A percentile compares a stretch with the other conserved stretches of the same genome.
Evolutionary conservation across 2,888 invertebrate species (phyloP).

Genomic region (Cremastobaeus sp.): DNA sequence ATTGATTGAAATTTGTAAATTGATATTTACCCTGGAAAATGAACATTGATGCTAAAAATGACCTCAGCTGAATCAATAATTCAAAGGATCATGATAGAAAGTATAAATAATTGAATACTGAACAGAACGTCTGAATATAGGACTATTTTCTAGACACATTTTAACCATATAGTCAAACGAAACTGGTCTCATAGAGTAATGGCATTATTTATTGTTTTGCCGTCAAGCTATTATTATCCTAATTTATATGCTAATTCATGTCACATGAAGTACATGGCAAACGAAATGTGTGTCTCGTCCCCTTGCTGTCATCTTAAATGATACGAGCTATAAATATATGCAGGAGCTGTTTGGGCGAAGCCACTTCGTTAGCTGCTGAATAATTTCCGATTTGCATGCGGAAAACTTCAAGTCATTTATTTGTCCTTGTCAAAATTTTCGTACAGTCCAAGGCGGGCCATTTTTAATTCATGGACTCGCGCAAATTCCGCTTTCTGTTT

Average conservation of each 20-base stretch:
- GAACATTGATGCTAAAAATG: too few relatives aligned
- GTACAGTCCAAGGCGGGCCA: too few relatives aligned
- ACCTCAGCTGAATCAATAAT: too few relatives aligned
- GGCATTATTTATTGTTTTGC: conserved; percentile 37
- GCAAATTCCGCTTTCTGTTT: too few relatives aligned
- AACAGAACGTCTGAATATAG: too few relatives aligned
- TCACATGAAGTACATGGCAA: conserved; percentile 30
- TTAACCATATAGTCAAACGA: conserved; percentile 8
- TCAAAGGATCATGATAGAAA: too few relatives aligned
- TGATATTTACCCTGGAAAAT: too few relatives aligned
- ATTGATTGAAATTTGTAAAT: too few relatives aligned
- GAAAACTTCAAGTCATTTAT: conserved; percentile 9
- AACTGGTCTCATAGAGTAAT: conserved; percentile 2
- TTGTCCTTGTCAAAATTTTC: neutral
- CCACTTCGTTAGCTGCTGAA: conserved; percentile 23
- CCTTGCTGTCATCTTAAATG: conserved; percentile 42
- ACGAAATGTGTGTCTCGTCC: conserved; percentile 39
- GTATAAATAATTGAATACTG: too few relatives aligned
- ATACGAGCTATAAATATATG: conserved; percentile 37
- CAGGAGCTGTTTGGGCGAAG: conserved; percentile 19
- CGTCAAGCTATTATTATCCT: conserved; percentile 40
- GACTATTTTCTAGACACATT: too few relatives aligned
- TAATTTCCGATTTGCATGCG: conserved; percentile 35
- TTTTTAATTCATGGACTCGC: neutral
- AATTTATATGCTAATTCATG: conserved; percentile 55